phyloP scores from a whole-genome alignment of 2,888 invertebrate species.

The Spisula subtruncata region DNA sequence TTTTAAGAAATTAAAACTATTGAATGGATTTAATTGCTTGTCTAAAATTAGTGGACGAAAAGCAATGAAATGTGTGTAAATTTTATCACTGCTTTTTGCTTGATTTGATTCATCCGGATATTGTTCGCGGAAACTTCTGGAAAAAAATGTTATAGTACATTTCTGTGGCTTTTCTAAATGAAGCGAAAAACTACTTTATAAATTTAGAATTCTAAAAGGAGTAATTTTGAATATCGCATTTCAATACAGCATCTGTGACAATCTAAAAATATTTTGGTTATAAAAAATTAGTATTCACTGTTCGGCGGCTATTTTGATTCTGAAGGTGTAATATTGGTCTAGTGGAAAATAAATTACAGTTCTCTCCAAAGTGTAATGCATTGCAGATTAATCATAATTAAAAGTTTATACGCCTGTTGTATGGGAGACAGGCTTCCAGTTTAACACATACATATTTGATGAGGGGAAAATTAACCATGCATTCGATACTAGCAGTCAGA shows the following conservation, averaged over 20 bases:
- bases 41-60: slow-evolving; percentile 20
- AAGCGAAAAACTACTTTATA: not conserved
- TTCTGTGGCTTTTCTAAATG: not conserved
- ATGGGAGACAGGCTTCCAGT: not conserved
- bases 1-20: slow-evolving; percentile 12
- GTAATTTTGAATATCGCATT: too few relatives aligned
- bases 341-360: not conserved
- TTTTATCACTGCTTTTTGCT: not conserved
- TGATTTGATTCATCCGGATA: not conserved
- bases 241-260: not conserved
- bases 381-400: not conserved
- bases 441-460: slow-evolving; percentile 19
- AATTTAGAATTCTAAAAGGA: not conserved
- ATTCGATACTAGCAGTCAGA: not conserved
- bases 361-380: not conserved
- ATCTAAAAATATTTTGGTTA: not conserved
- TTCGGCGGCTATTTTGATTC: too few relatives aligned
- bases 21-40: slow-evolving; percentile 21
- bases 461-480: not conserved
- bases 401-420: slow-evolving; percentile 6
- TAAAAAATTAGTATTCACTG: not conserved
- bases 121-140: not conserved
- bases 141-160: not conserved
- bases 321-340: too few relatives aligned
- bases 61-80: not conserved